phyloP scores from a whole-genome alignment of 2,113 vertebrate genomes.

The Arizona elegans region DNA sequence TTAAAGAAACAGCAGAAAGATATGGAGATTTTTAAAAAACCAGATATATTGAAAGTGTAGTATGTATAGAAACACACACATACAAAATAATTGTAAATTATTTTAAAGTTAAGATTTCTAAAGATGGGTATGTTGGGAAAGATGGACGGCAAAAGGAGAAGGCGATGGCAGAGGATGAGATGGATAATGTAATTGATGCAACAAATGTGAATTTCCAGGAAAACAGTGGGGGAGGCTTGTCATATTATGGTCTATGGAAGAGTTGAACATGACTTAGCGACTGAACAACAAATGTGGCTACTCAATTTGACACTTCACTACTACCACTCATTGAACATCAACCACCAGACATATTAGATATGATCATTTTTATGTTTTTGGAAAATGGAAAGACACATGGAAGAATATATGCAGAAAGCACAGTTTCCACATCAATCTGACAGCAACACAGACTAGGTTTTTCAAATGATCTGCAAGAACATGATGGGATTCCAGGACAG shows the following conservation, averaged over 20 bases:
- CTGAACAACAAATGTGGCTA: background rate
- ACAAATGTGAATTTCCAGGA: background rate
- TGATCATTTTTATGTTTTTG: background rate
- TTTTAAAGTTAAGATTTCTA: background rate
- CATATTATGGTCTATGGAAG: background rate
- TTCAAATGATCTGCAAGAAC: background rate
- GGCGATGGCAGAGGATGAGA: background rate
- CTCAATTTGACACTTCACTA: background rate
- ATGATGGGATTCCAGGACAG: background rate
- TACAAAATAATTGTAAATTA: background rate
- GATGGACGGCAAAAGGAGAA: background rate
- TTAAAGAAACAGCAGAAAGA: background rate
- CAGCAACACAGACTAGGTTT: background rate
- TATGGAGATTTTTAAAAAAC: background rate
- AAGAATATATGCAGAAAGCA: background rate
- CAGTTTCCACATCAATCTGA: background rate
- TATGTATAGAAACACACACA: background rate
- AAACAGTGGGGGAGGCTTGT: background rate
- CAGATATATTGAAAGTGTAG: background rate
- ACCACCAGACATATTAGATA: background rate
- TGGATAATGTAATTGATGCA: background rate
- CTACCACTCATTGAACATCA: background rate
- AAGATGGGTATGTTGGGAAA: background rate
- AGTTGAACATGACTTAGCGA: background rate
- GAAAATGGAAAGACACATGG: background rate